These are phyloP conservation scores for Odontesthes bonariensis DNA, from an alignment of 2,113 vertebrate genomes.

Conservation along the genomic window DNA sequence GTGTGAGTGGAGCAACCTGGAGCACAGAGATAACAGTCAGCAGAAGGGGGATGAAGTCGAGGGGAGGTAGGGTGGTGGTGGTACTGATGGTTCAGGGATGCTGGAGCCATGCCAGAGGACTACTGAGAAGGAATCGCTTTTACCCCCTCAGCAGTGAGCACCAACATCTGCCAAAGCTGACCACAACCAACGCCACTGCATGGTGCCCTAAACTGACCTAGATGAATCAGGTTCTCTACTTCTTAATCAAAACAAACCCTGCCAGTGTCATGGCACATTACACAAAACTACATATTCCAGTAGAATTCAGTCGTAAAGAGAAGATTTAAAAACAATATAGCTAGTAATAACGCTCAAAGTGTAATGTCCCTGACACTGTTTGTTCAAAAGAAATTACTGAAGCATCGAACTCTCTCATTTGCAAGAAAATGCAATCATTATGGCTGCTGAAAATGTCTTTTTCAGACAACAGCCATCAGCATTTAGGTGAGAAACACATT, in stretches of 20 bases:
- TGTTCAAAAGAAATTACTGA: not conserved
- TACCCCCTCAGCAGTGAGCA: conserved; percentile 40
- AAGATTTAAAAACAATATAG: not conserved
- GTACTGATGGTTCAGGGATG: conserved; percentile 29
- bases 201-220: not conserved
- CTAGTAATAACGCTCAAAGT: not conserved
- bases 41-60: conserved; percentile 11
- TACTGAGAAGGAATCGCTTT: conserved; percentile 70
- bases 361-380: not conserved
- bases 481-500: conserved; percentile 12
- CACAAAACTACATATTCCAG: not conserved
- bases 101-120: conserved; percentile 67
- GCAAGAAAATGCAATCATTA: not conserved
- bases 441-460: not conserved
- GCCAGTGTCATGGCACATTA: not conserved
- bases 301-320: not conserved
- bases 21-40: conserved; percentile 75
- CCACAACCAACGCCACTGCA: conserved; percentile 10
- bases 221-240: not conserved
- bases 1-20: conserved; percentile 72
- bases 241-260: not conserved
- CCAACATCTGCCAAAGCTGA: conserved; percentile 40
- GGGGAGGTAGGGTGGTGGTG: conserved; percentile 6
- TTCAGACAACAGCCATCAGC: not conserved
- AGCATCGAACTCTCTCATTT: conserved; percentile 8